Conservation (phyloP, 2,888 invertebrate genomes). For the Achlya flavicornis region DNA sequence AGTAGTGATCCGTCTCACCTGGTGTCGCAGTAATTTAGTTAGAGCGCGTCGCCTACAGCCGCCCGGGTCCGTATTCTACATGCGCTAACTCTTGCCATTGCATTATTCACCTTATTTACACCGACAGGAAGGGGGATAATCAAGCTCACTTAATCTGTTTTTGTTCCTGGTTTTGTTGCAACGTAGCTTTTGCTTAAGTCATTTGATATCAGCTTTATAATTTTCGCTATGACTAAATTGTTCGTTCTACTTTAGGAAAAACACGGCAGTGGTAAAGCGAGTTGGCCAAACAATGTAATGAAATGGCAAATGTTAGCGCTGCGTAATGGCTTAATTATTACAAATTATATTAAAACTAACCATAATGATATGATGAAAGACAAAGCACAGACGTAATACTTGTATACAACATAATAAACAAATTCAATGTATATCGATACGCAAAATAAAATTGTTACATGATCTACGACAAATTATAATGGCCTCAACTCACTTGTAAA, state of each 20-base stretch:
- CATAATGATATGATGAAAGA: constrained; percentile 47
- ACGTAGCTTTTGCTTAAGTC: too few relatives aligned
- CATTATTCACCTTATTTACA: not conserved
- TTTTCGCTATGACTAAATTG: not conserved
- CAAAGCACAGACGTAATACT: constrained; percentile 47
- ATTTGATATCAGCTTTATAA: too few relatives aligned
- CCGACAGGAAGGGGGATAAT: not conserved
- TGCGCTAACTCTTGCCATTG: not conserved
- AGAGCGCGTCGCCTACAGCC: constrained; percentile 3
- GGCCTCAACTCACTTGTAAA: not conserved
- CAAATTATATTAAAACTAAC: constrained; percentile 7
- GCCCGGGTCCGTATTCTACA: constrained; percentile 3
- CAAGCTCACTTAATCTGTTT: not conserved
- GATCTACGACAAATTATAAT: constrained; percentile 6
- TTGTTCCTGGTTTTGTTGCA: too few relatives aligned
- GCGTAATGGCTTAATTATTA: not conserved
- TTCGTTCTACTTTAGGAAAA: not conserved
- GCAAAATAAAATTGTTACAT: constrained; percentile 17
- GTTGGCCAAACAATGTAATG: not conserved
- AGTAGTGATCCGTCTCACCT: constrained; percentile 5
- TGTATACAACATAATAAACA: not conserved
- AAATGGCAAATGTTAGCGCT: constrained; percentile 2
- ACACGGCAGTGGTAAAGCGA: not conserved
- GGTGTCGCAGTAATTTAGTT: constrained; percentile 4
- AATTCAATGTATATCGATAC: constrained; percentile 10